These are phyloP conservation scores for Sebastes taczanowskii DNA, from an alignment of 2,797 vertebrate genomes.

Conservation along the genomic window DNA sequence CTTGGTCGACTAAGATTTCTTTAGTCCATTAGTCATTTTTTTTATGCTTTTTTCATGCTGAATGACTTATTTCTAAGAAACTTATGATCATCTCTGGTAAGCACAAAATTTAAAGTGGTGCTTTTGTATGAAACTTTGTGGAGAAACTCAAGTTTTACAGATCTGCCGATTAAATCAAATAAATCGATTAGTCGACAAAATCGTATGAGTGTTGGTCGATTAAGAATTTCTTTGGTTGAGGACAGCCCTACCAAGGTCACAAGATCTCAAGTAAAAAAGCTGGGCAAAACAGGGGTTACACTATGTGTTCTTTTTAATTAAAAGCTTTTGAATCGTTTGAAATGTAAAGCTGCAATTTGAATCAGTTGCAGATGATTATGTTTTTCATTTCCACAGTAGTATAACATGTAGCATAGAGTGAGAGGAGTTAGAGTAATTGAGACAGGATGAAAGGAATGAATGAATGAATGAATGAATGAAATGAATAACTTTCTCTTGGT, in stretches of 20 bases:
- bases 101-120: too few species aligned
- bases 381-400: background rate
- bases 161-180: too few species aligned
- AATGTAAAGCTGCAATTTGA: background rate
- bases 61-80: too few species aligned
- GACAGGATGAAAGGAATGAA: background rate
- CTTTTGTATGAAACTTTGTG: too few species aligned
- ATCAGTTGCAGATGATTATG: background rate
- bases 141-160: too few species aligned
- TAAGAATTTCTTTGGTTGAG: too few species aligned
- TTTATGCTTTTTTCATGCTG: too few species aligned
- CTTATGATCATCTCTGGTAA: too few species aligned
- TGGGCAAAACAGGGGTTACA: background rate
- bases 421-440: background rate
- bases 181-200: too few species aligned
- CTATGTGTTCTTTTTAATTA: background rate
- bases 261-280: background rate
- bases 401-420: background rate
- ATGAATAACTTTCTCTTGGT: background rate
- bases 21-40: too few species aligned
- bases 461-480: background rate
- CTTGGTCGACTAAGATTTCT: too few species aligned
- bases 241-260: background rate
- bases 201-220: too few species aligned
- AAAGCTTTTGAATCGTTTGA: background rate